Percentiles rank a stretch among this genome's conserved stretches.
Conservation (phyloP, 2,797 vertebrate species). For the Chelonia mydas region DNA sequence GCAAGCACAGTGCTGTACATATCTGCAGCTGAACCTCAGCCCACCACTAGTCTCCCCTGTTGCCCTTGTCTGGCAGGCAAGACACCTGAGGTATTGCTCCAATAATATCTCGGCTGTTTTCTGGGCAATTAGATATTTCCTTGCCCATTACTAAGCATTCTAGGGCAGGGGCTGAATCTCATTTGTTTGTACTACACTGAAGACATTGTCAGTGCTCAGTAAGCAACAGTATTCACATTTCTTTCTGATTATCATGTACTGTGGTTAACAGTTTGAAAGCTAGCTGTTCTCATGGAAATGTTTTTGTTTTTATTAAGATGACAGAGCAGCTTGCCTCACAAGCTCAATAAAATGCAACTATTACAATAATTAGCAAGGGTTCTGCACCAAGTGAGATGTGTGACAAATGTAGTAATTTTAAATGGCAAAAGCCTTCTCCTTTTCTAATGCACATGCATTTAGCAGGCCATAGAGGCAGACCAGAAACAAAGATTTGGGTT, state of each 20-base stretch:
- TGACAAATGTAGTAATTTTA: background rate
- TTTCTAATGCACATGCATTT: background rate
- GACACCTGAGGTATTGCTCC: background rate
- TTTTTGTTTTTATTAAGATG: background rate
- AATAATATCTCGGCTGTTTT: background rate
- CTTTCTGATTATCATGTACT: background rate
- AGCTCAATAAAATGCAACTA: background rate
- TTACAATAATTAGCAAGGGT: background rate
- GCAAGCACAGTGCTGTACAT: fast-evolving
- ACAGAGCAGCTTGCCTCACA: background rate
- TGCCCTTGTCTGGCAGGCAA: background rate
- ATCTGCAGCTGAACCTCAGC: background rate
- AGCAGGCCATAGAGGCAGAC: background rate
- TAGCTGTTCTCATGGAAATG: background rate
- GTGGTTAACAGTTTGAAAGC: background rate
- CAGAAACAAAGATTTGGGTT: background rate
- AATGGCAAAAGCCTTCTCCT: background rate
- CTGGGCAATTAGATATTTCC: background rate
- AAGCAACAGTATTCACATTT: background rate
- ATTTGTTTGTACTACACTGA: background rate
- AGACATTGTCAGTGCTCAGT: background rate
- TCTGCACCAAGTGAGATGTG: background rate
- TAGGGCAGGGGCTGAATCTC: background rate
- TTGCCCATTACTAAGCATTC: background rate
- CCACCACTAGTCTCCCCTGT: background rate